Conservation (phyloP, 2,888 invertebrate species). For the Chaetoderma sp. region DNA sequence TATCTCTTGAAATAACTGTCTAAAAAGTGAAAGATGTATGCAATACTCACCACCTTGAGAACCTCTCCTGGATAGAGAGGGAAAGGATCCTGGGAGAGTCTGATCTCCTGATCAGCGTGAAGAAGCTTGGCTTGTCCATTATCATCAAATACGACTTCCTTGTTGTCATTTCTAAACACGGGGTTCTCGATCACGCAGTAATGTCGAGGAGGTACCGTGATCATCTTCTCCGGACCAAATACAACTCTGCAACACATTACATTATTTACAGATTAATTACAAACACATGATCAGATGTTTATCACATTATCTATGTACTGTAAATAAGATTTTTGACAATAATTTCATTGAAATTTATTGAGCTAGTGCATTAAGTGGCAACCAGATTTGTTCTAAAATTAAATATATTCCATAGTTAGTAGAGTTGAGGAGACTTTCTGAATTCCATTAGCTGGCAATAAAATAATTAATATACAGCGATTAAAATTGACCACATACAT, state of each 20-base stretch:
- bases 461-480: no score
- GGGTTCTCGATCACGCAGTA: slow-evolving; percentile 72
- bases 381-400: no score
- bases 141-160: slow-evolving; percentile 61
- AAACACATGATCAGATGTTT: background rate
- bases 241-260: slow-evolving; percentile 69
- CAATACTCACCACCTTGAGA: slow-evolving; percentile 50
- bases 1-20: no score
- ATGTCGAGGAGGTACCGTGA: slow-evolving; percentile 71
- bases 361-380: background rate
- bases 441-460: no score
- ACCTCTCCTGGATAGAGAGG: slow-evolving; percentile 72
- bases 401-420: no score
- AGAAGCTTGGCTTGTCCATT: slow-evolving; percentile 69
- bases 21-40: no score
- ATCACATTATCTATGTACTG: background rate
- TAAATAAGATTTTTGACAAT: background rate
- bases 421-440: no score
- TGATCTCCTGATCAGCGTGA: slow-evolving; percentile 71
- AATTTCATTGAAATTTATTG: background rate
- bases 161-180: slow-evolving; percentile 64
- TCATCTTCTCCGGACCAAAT: slow-evolving; percentile 70
- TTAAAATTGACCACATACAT: no score
- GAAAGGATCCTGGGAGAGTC: slow-evolving; percentile 72
- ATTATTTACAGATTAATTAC: background rate